phyloP scores from a whole-genome alignment of 2,888 invertebrate genomes.

The Crematogaster levior region DNA sequence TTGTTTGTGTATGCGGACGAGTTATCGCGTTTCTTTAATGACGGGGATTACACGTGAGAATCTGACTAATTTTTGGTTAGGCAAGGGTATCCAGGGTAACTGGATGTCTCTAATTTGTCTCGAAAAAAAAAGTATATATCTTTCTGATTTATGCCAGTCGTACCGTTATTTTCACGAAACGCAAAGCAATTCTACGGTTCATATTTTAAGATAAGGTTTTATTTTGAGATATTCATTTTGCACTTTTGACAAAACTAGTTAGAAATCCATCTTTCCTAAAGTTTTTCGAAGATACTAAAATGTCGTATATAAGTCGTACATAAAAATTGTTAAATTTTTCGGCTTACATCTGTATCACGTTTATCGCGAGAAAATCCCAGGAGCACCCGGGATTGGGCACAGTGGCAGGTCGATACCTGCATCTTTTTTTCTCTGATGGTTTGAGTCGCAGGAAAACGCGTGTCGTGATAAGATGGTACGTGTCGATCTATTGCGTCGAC shows the following conservation, averaged over 20 bases:
- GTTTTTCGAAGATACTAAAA: background rate
- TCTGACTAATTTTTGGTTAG: background rate
- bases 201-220: background rate
- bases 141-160: background rate
- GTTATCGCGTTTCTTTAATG: slow-evolving; percentile 2
- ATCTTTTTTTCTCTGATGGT: slow-evolving; percentile 31
- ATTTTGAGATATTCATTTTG: background rate
- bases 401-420: slow-evolving; percentile 49
- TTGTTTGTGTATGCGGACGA: background rate
- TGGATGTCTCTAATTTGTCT: background rate
- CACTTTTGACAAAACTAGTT: background rate
- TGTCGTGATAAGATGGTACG: background rate
- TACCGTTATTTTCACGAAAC: background rate
- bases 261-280: background rate
- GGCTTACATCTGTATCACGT: background rate
- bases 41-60: background rate
- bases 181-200: background rate
- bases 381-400: slow-evolving; percentile 10
- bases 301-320: background rate
- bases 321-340: background rate
- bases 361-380: background rate
- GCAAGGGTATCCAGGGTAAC: background rate
- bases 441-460: slow-evolving; percentile 7
- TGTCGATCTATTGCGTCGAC: slow-evolving; percentile 58
- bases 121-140: background rate